Evolutionary conservation across 2,113 vertebrate species (phyloP).

Genomic region (Propithecus coquereli): DNA sequence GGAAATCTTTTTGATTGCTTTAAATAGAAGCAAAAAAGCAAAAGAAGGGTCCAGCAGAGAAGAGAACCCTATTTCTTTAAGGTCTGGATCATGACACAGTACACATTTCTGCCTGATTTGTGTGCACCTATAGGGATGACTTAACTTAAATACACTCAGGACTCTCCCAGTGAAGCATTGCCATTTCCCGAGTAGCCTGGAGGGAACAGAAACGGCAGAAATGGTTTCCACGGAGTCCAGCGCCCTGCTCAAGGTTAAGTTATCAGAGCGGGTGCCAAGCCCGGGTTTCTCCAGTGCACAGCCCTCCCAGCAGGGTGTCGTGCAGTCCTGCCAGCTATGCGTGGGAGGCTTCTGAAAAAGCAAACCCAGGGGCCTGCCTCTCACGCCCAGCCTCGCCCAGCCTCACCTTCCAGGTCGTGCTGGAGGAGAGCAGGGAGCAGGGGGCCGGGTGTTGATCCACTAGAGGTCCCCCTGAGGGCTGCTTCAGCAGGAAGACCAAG

Average conservation of each 20-base stretch:
- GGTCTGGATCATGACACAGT: background rate
- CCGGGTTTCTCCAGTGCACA: background rate
- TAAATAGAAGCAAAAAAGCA: background rate
- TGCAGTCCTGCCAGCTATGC: background rate
- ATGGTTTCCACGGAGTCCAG: background rate
- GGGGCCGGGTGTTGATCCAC: background rate
- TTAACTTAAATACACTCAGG: conserved; percentile 2
- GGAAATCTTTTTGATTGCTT: background rate
- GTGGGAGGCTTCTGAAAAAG: background rate
- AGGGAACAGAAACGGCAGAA: background rate
- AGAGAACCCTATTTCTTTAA: conserved; percentile 10
- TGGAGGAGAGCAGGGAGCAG: background rate
- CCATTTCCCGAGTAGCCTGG: background rate
- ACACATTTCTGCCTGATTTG: conserved; percentile 4
- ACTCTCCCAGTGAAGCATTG: background rate
- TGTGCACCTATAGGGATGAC: background rate
- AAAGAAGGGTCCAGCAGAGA: background rate
- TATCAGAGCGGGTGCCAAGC: background rate
- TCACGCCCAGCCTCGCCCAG: background rate
- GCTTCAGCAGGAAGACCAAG: background rate
- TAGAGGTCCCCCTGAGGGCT: background rate
- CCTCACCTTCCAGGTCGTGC: background rate
- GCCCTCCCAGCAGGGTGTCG: background rate
- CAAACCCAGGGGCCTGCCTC: background rate
- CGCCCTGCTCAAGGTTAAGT: background rate